A percentile compares a stretch with the other conserved stretches of the same genome.
Conservation (phyloP, 2,888 invertebrate species). For the Nasonovia ribisnigri region DNA sequence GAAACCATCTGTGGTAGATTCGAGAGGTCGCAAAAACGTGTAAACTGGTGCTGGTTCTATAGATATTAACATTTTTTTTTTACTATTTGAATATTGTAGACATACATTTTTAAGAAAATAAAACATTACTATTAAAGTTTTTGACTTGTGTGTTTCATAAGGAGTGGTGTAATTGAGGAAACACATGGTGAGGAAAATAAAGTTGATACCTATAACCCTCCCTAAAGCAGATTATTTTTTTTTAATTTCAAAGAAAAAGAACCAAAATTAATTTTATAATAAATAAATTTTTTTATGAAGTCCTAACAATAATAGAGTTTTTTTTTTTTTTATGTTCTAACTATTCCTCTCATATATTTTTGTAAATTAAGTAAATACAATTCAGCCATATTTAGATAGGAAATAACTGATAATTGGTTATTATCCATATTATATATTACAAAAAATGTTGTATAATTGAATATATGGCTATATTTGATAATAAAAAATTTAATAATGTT, state of each 20-base stretch:
- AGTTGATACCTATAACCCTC: neutral
- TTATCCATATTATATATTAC: neutral
- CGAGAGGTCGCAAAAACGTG: conserved; percentile 90
- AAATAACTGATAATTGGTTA: neutral
- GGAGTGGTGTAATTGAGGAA: neutral
- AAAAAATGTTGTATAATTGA: too few species aligned
- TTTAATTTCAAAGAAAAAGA: neutral
- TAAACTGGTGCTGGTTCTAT: conserved; percentile 95
- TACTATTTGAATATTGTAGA: neutral
- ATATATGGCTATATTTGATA: neutral
- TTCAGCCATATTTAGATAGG: neutral
- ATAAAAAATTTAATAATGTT: neutral
- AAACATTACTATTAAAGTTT: neutral
- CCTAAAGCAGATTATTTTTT: neutral
- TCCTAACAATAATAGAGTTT: neutral
- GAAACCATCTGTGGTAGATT: conserved; percentile 90
- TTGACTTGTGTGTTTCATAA: neutral
- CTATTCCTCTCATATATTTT: neutral
- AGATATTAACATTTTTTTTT: conserved; percentile 65
- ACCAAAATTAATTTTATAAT: neutral
- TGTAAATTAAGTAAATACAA: neutral
- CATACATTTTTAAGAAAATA: neutral
- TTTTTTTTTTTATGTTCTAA: neutral
- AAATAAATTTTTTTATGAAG: neutral
- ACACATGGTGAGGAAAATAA: neutral